Conservation (phyloP, 2,888 invertebrate genomes). For the Apomyelois bistriatella region DNA sequence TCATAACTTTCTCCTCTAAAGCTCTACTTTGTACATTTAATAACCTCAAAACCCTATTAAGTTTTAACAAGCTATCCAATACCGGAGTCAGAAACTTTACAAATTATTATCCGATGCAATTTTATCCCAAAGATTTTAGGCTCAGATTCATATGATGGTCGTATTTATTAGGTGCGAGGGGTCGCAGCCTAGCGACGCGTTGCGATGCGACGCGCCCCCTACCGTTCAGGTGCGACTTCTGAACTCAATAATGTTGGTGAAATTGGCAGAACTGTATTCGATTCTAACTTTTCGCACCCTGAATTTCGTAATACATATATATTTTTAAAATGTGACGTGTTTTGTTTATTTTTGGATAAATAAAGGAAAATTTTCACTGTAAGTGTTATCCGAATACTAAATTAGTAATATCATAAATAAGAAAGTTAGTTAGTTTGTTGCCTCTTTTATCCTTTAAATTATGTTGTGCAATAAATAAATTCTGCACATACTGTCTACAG, state of each 20-base stretch:
- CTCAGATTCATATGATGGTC: constrained; percentile 25
- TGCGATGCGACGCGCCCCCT: constrained; percentile 24
- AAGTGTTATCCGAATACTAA: no score
- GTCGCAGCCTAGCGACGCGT: constrained; percentile 51
- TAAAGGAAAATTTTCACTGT: no score
- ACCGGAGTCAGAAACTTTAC: not conserved
- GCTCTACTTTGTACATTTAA: no score
- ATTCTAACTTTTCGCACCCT: not conserved
- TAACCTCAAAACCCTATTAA: not conserved
- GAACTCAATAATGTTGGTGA: constrained; percentile 15
- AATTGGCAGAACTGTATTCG: not conserved
- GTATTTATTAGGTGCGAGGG: constrained; percentile 39
- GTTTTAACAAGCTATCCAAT: constrained; percentile 1
- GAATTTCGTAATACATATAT: not conserved
- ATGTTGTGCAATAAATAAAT: no score
- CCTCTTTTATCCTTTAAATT: no score
- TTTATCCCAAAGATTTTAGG: constrained; percentile 8
- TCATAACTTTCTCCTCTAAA: no score
- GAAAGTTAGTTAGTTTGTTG: no score
- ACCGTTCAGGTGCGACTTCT: constrained; percentile 27
- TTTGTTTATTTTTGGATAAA: no score
- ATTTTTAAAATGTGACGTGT: no score
- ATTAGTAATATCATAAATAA: no score
- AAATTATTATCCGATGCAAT: constrained; percentile 11
- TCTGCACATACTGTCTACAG: no score